phyloP scores from a whole-genome alignment of 2,888 invertebrate species.

The Euproctis similis region DNA sequence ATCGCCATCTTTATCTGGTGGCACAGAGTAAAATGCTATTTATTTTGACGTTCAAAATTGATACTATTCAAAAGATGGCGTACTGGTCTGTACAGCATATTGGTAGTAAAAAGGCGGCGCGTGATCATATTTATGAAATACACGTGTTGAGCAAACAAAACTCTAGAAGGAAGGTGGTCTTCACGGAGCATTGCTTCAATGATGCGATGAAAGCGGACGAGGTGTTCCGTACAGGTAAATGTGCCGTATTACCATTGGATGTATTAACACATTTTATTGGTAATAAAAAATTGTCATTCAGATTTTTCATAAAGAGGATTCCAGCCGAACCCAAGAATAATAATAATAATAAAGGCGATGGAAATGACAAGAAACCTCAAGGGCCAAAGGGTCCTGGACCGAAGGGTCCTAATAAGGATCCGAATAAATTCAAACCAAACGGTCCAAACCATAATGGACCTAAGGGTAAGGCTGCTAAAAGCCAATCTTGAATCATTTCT shows the following conservation, averaged over 20 bases:
- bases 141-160: conserved; percentile 50
- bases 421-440: conserved; percentile 2
- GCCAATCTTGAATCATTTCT: conserved; percentile 1
- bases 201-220: conserved; percentile 53
- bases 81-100: conserved; percentile 59
- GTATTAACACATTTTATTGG: conserved; percentile 43
- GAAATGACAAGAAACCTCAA: conserved; percentile 22
- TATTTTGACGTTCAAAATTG: conserved; percentile 52
- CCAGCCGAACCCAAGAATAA: conserved; percentile 24
- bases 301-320: conserved; percentile 46
- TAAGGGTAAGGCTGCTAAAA: conserved; percentile 10
- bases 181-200: conserved; percentile 55
- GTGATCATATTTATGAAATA: conserved; percentile 55
- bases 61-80: conserved; percentile 51
- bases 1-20: conserved; percentile 45
- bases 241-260: conserved; percentile 49
- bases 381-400: conserved; percentile 26
- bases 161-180: conserved; percentile 42
- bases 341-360: conserved; percentile 22
- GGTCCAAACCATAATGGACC: conserved; percentile 15
- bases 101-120: conserved; percentile 47
- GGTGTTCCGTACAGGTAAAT: conserved; percentile 48
- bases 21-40: conserved; percentile 48
- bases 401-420: conserved; percentile 20
- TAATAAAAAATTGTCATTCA: conserved; percentile 44